Conservation (phyloP, 2,888 invertebrate genomes). For the Escarpia spicata region DNA sequence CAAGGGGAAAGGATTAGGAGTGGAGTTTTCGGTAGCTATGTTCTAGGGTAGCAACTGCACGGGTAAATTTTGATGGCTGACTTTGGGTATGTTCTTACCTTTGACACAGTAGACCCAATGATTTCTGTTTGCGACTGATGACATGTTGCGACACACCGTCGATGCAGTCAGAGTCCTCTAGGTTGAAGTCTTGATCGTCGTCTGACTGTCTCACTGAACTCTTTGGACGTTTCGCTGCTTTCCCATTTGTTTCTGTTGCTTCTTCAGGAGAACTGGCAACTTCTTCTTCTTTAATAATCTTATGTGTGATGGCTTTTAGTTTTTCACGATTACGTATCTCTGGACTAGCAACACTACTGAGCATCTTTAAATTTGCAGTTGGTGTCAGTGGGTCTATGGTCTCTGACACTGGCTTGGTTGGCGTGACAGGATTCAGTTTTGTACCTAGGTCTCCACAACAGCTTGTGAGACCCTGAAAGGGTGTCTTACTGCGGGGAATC, state of each 20-base stretch:
- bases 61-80: too few species aligned
- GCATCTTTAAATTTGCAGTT: conserved; percentile 75
- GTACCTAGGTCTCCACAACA: conserved; percentile 13
- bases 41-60: too few species aligned
- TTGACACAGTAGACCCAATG: conserved; percentile 61
- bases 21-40: too few species aligned
- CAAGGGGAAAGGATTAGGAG: too few species aligned
- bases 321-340: conserved; percentile 55
- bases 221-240: background rate
- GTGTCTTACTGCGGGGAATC: conserved; percentile 3
- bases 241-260: background rate
- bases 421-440: conserved; percentile 30
- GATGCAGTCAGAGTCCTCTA: background rate
- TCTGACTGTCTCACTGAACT: background rate
- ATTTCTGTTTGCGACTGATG: conserved; percentile 59
- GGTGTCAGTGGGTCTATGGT: conserved; percentile 70
- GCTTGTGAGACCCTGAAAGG: background rate
- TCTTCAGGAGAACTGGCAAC: background rate
- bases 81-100: conserved; percentile 48
- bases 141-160: conserved; percentile 7
- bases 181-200: background rate
- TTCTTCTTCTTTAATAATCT: conserved; percentile 22
- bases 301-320: conserved; percentile 28
- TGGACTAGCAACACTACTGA: conserved; percentile 74
- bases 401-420: conserved; percentile 24